Base-by-base conservation (phyloP, 2,113 vertebrate species). In the Barbus barbus region DNA sequence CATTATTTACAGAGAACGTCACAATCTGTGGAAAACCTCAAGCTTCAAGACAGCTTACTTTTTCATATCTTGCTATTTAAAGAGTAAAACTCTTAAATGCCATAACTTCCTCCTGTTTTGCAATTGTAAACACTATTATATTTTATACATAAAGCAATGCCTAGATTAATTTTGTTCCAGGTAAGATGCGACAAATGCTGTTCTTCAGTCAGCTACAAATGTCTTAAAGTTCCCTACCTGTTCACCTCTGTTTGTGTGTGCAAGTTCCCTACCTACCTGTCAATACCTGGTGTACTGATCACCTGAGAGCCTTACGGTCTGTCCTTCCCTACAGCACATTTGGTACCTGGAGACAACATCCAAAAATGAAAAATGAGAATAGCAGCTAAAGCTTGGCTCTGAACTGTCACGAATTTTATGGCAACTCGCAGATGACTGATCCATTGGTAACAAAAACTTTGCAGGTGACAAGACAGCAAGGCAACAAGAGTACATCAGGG, bases 331-430 rank as follows among this genome's bases (percentile, higher is more conserved):
- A 88, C 73, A 74, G 85, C 87, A 84, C 74, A 84, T 58, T 72
- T 84, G 82, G 87, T 74, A 86, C 87, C 87, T 88, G 65, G 73
- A 86, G 67, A 88, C 85, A 88, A 84, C 87, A 88, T 84, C 69
- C 60, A 88, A 86, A 84, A 78, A 69, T 82, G 41, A 82, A 83
- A 86, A 36, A 83, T 88, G 65, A 84, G 65, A 31, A 65, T 22
- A 63, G 56, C 33, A 46, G 16, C 61, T 78, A 58, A 72, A 84
- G 48, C 83, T 84, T 6, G 14, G 13, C 67, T 48, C 13, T 28
- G n/a, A 78, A n/a, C 71, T 26, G 48, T 56, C 71, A 60, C 41
- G 4, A 9, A 75, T 77, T 71, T 28, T 28, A 46, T 46, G 18
- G 24, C 33, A 61, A 61, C 78, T 38, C 53, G 38, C 51, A 79